Evolutionary conservation across 2,797 vertebrate genomes (phyloP).

Genomic region (Myioborus melanocephalus): DNA sequence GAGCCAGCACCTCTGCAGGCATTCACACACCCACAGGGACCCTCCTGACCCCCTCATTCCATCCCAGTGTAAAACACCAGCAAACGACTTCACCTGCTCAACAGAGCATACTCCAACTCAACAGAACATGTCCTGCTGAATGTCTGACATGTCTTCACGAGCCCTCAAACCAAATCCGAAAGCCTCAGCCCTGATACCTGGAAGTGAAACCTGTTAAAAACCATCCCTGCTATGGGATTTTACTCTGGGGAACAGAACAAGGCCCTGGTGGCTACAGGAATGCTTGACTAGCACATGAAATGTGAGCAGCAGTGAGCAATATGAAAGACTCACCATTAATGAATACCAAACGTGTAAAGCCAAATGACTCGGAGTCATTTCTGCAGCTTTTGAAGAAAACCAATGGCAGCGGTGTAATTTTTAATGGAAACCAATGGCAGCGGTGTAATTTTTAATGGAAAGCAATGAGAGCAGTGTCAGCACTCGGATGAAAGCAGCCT

Average conservation of each 20-base stretch:
- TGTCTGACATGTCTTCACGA: fast-evolving
- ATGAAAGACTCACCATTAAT: background rate
- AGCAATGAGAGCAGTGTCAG: background rate
- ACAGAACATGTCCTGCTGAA: fast-evolving
- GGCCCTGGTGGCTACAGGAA: background rate
- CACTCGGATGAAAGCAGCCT: background rate
- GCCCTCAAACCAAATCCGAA: background rate
- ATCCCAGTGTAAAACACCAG: background rate
- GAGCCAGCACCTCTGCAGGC: background rate
- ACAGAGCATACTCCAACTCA: fast-evolving
- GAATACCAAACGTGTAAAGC: background rate
- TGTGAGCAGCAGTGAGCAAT: background rate
- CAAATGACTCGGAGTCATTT: fast-evolving
- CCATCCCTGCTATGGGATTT: background rate
- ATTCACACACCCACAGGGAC: too few species aligned
- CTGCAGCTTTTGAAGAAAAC: background rate
- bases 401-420: too few species aligned
- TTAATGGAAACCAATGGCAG: too few species aligned
- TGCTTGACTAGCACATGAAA: background rate
- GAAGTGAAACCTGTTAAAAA: background rate
- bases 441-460: too few species aligned
- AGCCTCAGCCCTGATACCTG: background rate
- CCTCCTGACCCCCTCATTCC: background rate
- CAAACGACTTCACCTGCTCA: background rate
- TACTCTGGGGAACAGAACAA: background rate